phyloP scores from a whole-genome alignment of 2,888 invertebrate species.

The Trichogramma dendrolimi region DNA sequence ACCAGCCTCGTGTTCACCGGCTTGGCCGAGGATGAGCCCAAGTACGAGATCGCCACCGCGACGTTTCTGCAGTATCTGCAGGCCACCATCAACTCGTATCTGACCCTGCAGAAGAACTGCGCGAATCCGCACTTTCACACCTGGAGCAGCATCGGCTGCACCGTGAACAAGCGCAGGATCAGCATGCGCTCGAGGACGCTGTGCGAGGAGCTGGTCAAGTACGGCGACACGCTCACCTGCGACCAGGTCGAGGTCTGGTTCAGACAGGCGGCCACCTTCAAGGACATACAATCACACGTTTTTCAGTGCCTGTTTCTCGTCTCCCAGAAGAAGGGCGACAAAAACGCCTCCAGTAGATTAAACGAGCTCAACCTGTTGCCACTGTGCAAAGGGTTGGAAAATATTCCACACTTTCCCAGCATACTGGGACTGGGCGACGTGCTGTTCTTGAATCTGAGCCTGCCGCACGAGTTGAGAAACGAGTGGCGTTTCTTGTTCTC shows the following conservation, averaged over 20 bases:
- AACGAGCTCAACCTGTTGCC: constrained; percentile 56
- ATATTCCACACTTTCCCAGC: constrained; percentile 74
- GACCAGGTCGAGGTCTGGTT: constrained; percentile 55
- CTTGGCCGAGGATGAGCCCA: constrained; percentile 45
- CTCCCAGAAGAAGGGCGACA: constrained; percentile 55
- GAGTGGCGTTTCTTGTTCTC: constrained; percentile 88
- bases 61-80: constrained; percentile 65
- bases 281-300: constrained; percentile 55
- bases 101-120: constrained; percentile 63
- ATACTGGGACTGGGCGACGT: constrained; percentile 72
- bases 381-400: constrained; percentile 62
- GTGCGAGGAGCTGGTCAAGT: constrained; percentile 54
- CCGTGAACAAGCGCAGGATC: constrained; percentile 57
- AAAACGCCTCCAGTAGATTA: constrained; percentile 47
- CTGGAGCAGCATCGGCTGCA: constrained; percentile 62
- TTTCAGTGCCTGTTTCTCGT: constrained; percentile 57
- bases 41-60: constrained; percentile 41
- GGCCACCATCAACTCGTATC: constrained; percentile 71
- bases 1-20: constrained; percentile 45
- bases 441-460: constrained; percentile 73
- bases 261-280: constrained; percentile 52
- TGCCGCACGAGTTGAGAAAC: constrained; percentile 70
- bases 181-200: constrained; percentile 60
- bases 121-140: constrained; percentile 56
- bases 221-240: constrained; percentile 48